Evolutionary conservation across 2,113 vertebrate species (phyloP).

Genomic region (Clupea harengus): DNA sequence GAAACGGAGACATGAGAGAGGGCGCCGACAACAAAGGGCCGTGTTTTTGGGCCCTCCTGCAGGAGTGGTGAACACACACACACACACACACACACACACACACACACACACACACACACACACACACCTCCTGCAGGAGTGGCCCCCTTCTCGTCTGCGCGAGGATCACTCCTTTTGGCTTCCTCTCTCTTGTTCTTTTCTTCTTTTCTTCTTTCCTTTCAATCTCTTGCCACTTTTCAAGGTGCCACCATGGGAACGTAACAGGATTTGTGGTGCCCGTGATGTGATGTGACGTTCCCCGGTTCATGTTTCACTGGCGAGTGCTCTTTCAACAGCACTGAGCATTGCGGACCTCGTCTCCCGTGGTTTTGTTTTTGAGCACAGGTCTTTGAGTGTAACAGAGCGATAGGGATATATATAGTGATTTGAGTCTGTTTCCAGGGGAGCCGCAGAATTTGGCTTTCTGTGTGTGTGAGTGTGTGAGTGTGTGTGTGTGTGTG

Average conservation of each 20-base stretch:
- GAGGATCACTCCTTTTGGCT: neutral
- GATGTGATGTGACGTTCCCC: neutral
- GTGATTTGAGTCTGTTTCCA: neutral
- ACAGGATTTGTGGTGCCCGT: neutral
- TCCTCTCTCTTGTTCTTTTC: neutral
- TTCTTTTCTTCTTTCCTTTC: neutral
- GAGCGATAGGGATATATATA: neutral
- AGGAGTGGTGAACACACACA: no score
- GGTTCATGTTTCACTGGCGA: neutral
- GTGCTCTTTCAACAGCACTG: neutral
- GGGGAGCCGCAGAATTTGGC: neutral
- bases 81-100: no score
- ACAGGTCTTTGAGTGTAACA: neutral
- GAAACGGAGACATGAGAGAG: slow-evolving; percentile 66
- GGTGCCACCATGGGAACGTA: neutral
- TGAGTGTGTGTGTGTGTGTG: neutral
- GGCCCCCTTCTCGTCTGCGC: neutral
- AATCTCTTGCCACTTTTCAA: neutral
- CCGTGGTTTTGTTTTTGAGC: neutral
- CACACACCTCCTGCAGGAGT: slow-evolving; percentile 39
- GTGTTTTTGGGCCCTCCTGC: slow-evolving; percentile 19
- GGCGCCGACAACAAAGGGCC: slow-evolving; percentile 38
- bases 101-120: no score
- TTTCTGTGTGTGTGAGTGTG: neutral
- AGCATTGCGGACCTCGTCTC: neutral